A percentile compares a stretch with the other conserved stretches of the same genome.
phyloP scores from a whole-genome alignment of 2,888 invertebrate genomes.

The Apoda limacodes region DNA sequence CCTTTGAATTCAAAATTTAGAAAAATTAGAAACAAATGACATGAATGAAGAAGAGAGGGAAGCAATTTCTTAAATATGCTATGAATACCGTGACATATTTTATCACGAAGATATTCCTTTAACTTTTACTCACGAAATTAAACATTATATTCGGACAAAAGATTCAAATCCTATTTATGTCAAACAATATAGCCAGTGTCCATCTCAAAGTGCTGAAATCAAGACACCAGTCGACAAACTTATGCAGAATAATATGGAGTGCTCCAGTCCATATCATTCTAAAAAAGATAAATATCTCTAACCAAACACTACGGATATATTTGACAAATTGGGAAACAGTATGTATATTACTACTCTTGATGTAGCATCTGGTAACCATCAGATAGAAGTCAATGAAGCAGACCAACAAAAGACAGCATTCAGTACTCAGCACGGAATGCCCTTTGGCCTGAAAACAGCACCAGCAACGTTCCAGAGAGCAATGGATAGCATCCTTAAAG shows the following conservation, averaged over 20 bases:
- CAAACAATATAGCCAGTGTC: no score
- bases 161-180: no score
- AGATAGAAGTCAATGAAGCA: slow-evolving; percentile 14
- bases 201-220: no score
- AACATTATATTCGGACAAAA: no score
- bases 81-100: slow-evolving; percentile 2
- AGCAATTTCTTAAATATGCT: neutral
- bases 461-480: slow-evolving; percentile 20
- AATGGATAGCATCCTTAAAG: slow-evolving; percentile 20
- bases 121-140: no score
- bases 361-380: slow-evolving; percentile 11
- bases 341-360: slow-evolving; percentile 22
- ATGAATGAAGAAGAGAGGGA: slow-evolving; percentile 14
- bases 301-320: no score
- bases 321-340: no score
- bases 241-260: no score
- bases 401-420: slow-evolving; percentile 18
- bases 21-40: no score
- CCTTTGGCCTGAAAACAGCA: slow-evolving; percentile 16
- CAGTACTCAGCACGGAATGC: slow-evolving; percentile 16
- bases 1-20: slow-evolving; percentile 7
- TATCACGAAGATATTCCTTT: no score
- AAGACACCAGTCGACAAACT: slow-evolving; percentile 16
- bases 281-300: slow-evolving; percentile 19
- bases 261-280: slow-evolving; percentile 18